Evolutionary conservation across 35 echinoderm and acorn worm species (phyloP).

Genomic region (Chiridota heheva): DNA sequence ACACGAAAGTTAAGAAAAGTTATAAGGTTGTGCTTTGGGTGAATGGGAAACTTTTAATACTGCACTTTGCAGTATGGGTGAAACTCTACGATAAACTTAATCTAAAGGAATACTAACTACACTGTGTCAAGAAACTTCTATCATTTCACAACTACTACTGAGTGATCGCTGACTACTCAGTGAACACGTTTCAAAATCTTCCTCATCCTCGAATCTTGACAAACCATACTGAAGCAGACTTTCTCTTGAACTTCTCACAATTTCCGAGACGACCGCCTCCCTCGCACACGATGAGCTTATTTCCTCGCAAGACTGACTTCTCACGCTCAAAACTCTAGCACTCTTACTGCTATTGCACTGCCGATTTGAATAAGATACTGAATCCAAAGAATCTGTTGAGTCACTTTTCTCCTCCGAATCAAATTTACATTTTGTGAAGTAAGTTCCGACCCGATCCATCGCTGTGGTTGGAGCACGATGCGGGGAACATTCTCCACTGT

Average conservation of each 20-base stretch:
- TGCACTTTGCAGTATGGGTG: too few species aligned
- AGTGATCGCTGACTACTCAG: conserved; percentile 92
- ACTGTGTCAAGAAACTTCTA: conserved; percentile 94
- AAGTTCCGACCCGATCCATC: conserved; percentile 59
- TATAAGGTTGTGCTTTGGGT: too few species aligned
- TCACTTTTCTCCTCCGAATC: conserved; percentile 65
- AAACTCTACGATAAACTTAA: too few species aligned
- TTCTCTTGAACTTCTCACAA: conserved; percentile 66
- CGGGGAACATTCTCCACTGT: background rate
- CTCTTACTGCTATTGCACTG: conserved; percentile 71
- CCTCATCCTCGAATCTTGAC: conserved; percentile 69
- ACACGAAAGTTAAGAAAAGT: too few species aligned
- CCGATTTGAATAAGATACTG: conserved; percentile 1
- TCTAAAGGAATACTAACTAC: too few species aligned
- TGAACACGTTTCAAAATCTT: conserved; percentile 82
- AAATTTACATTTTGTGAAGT: conserved; percentile 72
- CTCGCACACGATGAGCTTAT: conserved; percentile 78
- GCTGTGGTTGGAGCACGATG: conserved; percentile 49
- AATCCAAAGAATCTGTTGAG: conserved; percentile 36
- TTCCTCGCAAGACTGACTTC: conserved; percentile 91
- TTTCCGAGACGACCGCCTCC: conserved; percentile 88
- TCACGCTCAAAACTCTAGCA: conserved; percentile 54
- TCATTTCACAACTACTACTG: conserved; percentile 99
- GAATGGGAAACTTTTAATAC: too few species aligned
- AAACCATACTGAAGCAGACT: conserved; percentile 61